Evolutionary conservation across 1,140 invertebrate species (phyloP).

Genomic region (Maconellicoccus hirsutus): DNA sequence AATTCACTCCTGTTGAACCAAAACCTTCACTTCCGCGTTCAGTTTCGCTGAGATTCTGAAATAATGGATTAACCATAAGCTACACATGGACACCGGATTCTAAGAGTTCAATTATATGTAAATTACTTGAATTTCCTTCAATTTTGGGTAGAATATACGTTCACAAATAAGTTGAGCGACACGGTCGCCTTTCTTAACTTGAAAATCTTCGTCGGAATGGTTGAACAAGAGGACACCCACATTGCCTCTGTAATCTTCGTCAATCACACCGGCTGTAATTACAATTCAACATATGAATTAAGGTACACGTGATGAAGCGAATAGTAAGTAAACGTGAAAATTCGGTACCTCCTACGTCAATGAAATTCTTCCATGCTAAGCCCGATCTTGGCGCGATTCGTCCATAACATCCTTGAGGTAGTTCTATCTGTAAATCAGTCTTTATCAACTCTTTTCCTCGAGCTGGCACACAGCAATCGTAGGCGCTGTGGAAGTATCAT

Average conservation of each 20-base stretch:
- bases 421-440: constrained; percentile 81
- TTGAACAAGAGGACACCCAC: constrained; percentile 92
- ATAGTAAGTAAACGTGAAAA: background rate
- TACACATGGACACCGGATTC: too few relatives aligned
- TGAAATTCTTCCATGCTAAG: constrained; percentile 85
- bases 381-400: constrained; percentile 92
- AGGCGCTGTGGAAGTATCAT: too few relatives aligned
- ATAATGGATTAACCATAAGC: background rate
- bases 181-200: constrained; percentile 73
- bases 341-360: constrained; percentile 76
- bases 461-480: constrained; percentile 68
- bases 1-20: background rate
- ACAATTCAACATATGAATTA: background rate
- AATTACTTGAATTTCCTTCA: constrained; percentile 55
- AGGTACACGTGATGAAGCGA: background rate
- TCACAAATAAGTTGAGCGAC: constrained; percentile 97
- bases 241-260: constrained; percentile 87
- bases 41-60: background rate
- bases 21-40: background rate
- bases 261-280: constrained; percentile 74
- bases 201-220: constrained; percentile 68
- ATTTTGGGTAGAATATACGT: constrained; percentile 70
- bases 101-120: too few relatives aligned
- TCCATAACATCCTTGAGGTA: constrained; percentile 83
- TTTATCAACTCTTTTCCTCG: constrained; percentile 73